Evolutionary conservation across 1,140 invertebrate species (phyloP), one percentile per base, ranked within the genome.

Genomic region (Nilaparvata lugens): DNA sequence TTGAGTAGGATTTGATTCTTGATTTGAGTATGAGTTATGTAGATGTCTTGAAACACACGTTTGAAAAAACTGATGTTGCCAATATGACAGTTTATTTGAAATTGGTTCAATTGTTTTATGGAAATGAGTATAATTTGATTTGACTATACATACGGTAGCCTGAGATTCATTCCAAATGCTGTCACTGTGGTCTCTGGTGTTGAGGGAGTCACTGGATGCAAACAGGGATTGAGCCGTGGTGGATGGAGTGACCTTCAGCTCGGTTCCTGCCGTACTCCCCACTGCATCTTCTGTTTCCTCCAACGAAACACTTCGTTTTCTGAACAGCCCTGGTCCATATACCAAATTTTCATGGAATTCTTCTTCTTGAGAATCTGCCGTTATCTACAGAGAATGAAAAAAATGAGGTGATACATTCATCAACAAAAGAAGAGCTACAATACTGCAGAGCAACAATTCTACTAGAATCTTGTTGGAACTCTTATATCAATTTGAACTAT

Each of bases 151-250:
- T 60, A 71, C 71, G 1, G 88, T 91, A 1, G 85, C 85, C 74
- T 90, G 88, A 14, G 88, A 91, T 75, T 91, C 88, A 73, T 91
- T 91, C 88, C 88, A 91, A 67, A 88, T 84, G 35, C 86, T 86
- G 71, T 90, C 88, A 35, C 87, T 90, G 70, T 90, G 87, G 71
- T 90, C 88, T 69, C 86, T 82, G 6, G 79, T 68, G 54, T 67
- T 64, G 62, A 90, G 71, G 9, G 88, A 90, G 72, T 91, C 88
- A 67, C 82, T 88, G 24, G 88, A 91, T 25, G 85, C 87, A 73
- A 87, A 89, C 16, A 86, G 86, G 16, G 87, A 89, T 7, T 73
- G 61, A 13, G 58, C 56, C 40, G 42, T 63, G 13, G 19, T 56
- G 2, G 42, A 56, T 1, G 35, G 51, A 2, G 52, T 5, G 16